These are phyloP conservation scores for Hycleus cichorii DNA, from an alignment of 1,140 invertebrate species.

Conservation along the genomic window DNA sequence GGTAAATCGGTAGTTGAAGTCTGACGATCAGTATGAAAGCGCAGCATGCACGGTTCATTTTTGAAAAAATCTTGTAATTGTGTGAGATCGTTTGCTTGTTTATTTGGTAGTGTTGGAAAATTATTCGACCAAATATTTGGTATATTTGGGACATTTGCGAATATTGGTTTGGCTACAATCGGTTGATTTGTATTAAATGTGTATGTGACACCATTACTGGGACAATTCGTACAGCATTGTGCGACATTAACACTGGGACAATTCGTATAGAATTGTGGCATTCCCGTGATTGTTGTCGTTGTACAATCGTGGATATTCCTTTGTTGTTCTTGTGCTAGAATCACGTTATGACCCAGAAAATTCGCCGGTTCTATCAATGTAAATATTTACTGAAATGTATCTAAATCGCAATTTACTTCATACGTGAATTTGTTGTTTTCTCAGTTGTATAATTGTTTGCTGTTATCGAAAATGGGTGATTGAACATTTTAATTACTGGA, in stretches of 20 bases:
- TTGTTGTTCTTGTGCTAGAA: conserved; percentile 29
- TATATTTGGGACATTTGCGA: neutral
- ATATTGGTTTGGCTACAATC: neutral
- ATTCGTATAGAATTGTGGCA: neutral
- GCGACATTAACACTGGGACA: neutral
- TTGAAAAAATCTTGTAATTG: conserved; percentile 1
- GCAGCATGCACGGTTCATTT: conserved; percentile 12
- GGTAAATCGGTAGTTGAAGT: conserved; percentile 21
- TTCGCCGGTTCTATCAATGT: conserved; percentile 17
- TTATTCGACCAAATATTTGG: neutral
- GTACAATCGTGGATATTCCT: conserved; percentile 22
- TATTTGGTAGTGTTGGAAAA: conserved; percentile 13
- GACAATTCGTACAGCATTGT: neutral
- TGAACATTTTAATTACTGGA: conserved; percentile 18
- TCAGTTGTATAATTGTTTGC: conserved; percentile 24
- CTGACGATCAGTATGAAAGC: conserved; percentile 20
- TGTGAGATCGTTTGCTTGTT: conserved; percentile 7
- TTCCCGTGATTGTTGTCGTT: conserved; percentile 23
- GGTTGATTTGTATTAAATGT: neutral
- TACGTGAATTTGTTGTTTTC: conserved; percentile 17
- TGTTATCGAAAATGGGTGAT: conserved; percentile 26
- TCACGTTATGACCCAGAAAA: conserved; percentile 23
- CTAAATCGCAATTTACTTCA: neutral
- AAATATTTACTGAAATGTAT: neutral
- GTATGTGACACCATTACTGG: neutral